A percentile compares a stretch with the other conserved stretches of the same genome.
phyloP scores from a whole-genome alignment of 2,888 invertebrate genomes.

The Digitonthophagus gazella region DNA sequence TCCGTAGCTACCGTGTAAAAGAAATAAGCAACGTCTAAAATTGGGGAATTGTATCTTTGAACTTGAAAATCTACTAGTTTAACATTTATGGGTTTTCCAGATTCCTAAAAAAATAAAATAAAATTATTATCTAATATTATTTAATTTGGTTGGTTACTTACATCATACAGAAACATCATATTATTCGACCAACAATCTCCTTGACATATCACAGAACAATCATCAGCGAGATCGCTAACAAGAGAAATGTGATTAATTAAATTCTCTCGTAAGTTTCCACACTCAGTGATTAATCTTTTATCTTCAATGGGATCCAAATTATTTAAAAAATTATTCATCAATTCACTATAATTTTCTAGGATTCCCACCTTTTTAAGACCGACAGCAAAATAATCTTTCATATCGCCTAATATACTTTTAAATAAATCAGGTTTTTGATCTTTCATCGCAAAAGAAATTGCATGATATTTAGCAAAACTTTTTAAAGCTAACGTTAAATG shows the following conservation, averaged over 20 bases:
- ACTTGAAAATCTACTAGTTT: conserved; percentile 39
- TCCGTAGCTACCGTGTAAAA: conserved; percentile 38
- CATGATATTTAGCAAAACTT: conserved; percentile 42
- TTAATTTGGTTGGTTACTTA: conserved; percentile 19
- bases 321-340: too few relatives aligned
- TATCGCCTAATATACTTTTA: not conserved
- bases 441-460: conserved; percentile 39
- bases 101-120: conserved; percentile 2
- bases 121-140: not conserved
- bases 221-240: conserved; percentile 6
- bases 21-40: conserved; percentile 40
- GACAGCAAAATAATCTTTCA: conserved; percentile 6
- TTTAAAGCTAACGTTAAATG: conserved; percentile 39
- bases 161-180: conserved; percentile 33
- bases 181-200: conserved; percentile 36
- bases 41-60: conserved; percentile 33
- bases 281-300: not conserved
- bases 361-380: not conserved
- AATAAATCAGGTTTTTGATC: conserved; percentile 35
- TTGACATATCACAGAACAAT: conserved; percentile 29
- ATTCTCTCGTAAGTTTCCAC: conserved; percentile 20
- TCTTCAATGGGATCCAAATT: conserved; percentile 2
- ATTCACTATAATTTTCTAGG: too few relatives aligned
- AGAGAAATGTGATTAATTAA: not conserved
- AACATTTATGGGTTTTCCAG: conserved; percentile 24